A percentile compares a stretch with the other conserved stretches of the same genome.
Evolutionary conservation across 2,888 invertebrate species (phyloP).

Genomic region (Cryptocephalus primarius): DNA sequence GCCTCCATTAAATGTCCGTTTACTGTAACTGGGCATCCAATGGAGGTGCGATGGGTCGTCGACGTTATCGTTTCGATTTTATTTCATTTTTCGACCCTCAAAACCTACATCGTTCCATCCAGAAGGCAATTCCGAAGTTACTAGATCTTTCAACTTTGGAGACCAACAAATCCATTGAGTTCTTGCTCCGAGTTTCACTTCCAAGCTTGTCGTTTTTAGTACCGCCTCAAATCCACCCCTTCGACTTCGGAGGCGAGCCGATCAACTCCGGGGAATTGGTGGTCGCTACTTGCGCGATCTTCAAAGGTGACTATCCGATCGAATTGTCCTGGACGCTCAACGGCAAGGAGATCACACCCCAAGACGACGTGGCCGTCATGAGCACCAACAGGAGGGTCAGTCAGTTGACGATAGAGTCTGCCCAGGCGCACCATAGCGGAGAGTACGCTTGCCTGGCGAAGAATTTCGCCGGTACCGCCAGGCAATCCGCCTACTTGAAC

Average conservation of each 20-base stretch:
- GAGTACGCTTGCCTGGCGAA: slow-evolving; percentile 47
- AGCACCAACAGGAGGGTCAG: slow-evolving; percentile 47
- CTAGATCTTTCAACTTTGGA: no score
- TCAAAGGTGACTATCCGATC: slow-evolving; percentile 69
- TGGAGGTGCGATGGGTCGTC: no score
- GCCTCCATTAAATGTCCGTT: no score
- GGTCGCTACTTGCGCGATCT: slow-evolving; percentile 49
- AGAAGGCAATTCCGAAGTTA: no score
- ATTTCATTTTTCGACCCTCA: no score
- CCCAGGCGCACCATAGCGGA: slow-evolving; percentile 39
- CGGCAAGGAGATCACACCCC: slow-evolving; percentile 36
- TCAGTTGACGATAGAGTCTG: slow-evolving; percentile 42
- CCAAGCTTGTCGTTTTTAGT: slow-evolving; percentile 37
- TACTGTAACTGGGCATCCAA: no score
- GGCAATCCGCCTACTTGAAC: slow-evolving; percentile 50
- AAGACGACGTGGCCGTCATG: slow-evolving; percentile 44
- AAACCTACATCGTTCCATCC: no score
- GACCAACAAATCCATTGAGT: no score
- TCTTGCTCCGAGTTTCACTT: no score
- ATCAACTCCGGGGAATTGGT: slow-evolving; percentile 35
- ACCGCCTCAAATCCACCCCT: slow-evolving; percentile 68
- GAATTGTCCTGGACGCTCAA: slow-evolving; percentile 62
- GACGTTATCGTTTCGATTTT: no score
- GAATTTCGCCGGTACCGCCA: slow-evolving; percentile 57
- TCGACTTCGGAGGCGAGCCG: slow-evolving; percentile 63